Percentiles rank a stretch among this genome's conserved stretches.
Evolutionary conservation across 2,113 vertebrate genomes (phyloP).

Genomic region (Cyrtonyx montezumae): DNA sequence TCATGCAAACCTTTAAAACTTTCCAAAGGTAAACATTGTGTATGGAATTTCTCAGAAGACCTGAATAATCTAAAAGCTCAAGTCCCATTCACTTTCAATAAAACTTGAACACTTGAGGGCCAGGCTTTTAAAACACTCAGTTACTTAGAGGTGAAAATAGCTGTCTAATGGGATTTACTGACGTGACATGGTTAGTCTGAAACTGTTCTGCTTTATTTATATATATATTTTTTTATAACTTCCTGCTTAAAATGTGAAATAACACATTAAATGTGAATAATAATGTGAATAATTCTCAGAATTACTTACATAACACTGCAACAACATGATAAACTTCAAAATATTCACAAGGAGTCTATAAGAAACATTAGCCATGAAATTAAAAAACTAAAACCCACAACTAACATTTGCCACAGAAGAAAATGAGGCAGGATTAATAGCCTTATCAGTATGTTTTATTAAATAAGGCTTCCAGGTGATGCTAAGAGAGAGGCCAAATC

Average conservation of each 20-base stretch:
- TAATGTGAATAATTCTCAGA: too few species aligned
- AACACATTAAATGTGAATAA: too few species aligned
- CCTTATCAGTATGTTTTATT: neutral
- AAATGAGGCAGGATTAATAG: neutral
- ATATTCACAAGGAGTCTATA: neutral
- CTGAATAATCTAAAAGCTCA: constrained; percentile 16
- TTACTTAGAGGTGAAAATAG: constrained; percentile 27
- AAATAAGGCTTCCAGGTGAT: neutral
- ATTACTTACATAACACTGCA: neutral
- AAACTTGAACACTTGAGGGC: neutral
- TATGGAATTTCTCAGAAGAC: constrained; percentile 28
- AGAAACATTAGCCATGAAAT: neutral
- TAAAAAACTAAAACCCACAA: neutral
- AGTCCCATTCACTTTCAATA: constrained; percentile 16
- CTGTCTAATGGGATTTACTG: neutral
- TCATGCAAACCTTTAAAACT: neutral
- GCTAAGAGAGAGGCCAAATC: neutral
- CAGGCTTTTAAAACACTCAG: constrained; percentile 14
- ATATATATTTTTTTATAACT: constrained; percentile 35
- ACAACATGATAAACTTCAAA: neutral
- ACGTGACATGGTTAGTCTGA: constrained; percentile 18
- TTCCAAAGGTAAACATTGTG: neutral
- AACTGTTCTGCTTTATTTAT: neutral
- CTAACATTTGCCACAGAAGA: neutral
- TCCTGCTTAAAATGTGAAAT: constrained; percentile 14